A percentile compares a stretch with the other conserved stretches of the same genome.
phyloP scores from a whole-genome alignment of 2,113 vertebrate species.

The Furnarius figulus region DNA sequence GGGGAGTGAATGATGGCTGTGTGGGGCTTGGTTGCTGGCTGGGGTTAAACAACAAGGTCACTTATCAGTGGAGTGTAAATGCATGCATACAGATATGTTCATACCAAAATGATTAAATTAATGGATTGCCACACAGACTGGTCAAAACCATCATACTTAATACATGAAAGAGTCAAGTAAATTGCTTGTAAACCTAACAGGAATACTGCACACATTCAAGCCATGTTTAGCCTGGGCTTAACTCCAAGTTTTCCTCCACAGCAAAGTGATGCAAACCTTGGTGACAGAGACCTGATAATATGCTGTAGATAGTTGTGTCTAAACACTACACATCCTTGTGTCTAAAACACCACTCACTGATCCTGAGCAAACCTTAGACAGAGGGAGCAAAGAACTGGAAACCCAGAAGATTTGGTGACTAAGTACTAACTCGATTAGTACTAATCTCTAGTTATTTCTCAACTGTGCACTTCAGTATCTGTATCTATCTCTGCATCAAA shows the following conservation, averaged over 20 bases:
- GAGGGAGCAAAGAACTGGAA: not conserved
- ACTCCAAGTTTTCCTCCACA: not conserved
- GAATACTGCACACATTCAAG: not conserved
- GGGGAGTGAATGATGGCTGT: accelerated
- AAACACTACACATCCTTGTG: not conserved
- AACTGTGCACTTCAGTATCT: not conserved
- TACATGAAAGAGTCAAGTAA: not conserved
- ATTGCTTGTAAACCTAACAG: not conserved
- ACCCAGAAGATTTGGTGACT: not conserved
- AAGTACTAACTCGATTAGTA: not conserved
- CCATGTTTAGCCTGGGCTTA: not conserved
- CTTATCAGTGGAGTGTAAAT: not conserved
- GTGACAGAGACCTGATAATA: not conserved
- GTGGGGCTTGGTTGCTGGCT: not conserved
- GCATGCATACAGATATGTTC: not conserved
- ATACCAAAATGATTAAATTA: not conserved
- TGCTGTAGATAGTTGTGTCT: not conserved
- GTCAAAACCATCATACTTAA: not conserved
- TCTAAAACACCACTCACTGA: not conserved
- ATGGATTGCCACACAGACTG: not conserved
- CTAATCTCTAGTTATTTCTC: not conserved
- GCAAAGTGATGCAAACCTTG: not conserved
- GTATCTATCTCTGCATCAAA: not conserved
- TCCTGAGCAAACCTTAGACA: not conserved
- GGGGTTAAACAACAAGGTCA: not conserved